phyloP scores from a whole-genome alignment of 1,140 invertebrate genomes.

The Pseudomyrmex dendroicus region DNA sequence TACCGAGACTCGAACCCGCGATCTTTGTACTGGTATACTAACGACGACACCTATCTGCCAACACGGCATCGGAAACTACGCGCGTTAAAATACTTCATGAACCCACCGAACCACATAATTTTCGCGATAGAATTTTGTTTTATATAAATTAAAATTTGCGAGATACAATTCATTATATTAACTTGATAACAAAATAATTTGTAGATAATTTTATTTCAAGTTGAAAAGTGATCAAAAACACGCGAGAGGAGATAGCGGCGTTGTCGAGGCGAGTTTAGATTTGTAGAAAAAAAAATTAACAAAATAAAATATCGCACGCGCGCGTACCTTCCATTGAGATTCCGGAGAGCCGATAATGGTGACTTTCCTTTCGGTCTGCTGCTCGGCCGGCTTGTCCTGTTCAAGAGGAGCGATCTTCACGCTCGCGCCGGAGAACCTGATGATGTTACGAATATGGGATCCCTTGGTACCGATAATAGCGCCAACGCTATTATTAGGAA shows the following conservation, averaged over 20 bases:
- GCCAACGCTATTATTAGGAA: conserved; percentile 98
- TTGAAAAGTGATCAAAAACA: too few relatives aligned
- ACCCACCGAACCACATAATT: too few relatives aligned
- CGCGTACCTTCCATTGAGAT: conserved; percentile 96
- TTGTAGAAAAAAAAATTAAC: too few relatives aligned
- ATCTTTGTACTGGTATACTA: neutral
- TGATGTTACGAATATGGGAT: conserved; percentile 98
- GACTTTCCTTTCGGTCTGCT: conserved; percentile 95
- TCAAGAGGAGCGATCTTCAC: conserved; percentile 96
- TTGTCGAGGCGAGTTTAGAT: too few relatives aligned
- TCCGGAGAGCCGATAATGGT: conserved; percentile 97
- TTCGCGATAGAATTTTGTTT: too few relatives aligned
- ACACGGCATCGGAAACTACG: conserved; percentile 4
- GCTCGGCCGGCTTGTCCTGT: conserved; percentile 90
- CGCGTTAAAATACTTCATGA: neutral
- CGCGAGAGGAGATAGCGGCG: too few relatives aligned
- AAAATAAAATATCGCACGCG: neutral
- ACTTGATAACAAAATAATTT: too few relatives aligned
- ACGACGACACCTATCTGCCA: conserved; percentile 15
- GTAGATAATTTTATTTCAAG: too few relatives aligned
- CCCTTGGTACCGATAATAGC: conserved; percentile 99
- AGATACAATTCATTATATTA: neutral
- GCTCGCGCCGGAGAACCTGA: conserved; percentile 96
- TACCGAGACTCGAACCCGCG: conserved; percentile 58
- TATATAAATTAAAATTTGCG: neutral